Percentiles rank a stretch among this genome's conserved stretches.
Evolutionary conservation across 2,113 vertebrate species (phyloP).

Genomic region (Hemiscyllium ocellatum): DNA sequence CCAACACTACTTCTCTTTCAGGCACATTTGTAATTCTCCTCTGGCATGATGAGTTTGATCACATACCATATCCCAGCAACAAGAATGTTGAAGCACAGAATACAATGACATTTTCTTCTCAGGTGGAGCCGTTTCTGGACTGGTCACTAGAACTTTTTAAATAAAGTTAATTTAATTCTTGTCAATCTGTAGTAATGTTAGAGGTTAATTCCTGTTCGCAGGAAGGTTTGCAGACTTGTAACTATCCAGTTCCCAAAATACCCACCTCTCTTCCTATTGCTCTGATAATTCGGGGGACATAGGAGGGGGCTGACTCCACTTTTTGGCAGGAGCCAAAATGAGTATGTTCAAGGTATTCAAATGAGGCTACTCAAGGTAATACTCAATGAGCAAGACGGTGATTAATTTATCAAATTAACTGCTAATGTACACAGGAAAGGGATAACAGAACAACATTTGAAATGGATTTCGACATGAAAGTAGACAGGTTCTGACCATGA

Average conservation of each 20-base stretch:
- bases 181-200: background rate
- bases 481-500: background rate
- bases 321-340: background rate
- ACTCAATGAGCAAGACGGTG: background rate
- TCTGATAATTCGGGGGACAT: background rate
- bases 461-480: background rate
- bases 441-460: background rate
- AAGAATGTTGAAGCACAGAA: background rate
- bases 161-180: background rate
- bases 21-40: too few relatives aligned
- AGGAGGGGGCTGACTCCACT: background rate
- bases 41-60: background rate
- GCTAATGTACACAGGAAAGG: background rate
- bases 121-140: background rate
- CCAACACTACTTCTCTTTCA: background rate
- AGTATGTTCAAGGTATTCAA: background rate
- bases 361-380: background rate
- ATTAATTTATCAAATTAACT: background rate
- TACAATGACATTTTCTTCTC: background rate
- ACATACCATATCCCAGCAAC: background rate
- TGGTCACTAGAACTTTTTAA: background rate
- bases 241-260: background rate
- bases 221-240: background rate
- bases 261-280: background rate
- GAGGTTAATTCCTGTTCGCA: background rate